Evolutionary conservation across 2,113 vertebrate genomes (phyloP).

Genomic region (Rousettus leschenaultii): DNA sequence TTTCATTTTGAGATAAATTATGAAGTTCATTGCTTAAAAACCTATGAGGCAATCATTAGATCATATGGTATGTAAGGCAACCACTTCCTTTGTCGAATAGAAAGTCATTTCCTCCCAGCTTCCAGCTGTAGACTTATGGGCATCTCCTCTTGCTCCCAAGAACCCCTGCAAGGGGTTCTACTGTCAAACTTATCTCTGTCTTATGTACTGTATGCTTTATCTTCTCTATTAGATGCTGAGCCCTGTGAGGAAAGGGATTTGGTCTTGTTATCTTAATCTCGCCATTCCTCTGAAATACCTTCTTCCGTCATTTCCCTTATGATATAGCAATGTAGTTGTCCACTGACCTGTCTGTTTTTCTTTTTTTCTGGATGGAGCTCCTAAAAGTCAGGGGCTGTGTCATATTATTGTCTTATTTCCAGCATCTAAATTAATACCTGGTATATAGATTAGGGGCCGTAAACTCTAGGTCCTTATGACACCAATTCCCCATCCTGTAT

Average conservation of each 20-base stretch:
- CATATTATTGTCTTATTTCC: background rate
- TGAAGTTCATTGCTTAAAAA: background rate
- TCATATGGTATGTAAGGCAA: background rate
- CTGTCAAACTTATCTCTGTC: background rate
- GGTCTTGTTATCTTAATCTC: background rate
- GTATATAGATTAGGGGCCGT: background rate
- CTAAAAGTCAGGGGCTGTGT: background rate
- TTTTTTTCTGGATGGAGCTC: background rate
- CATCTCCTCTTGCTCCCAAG: background rate
- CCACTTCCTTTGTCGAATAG: background rate
- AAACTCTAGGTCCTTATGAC: background rate
- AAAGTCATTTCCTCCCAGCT: background rate
- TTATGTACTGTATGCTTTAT: background rate
- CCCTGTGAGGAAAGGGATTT: background rate
- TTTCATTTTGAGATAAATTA: background rate
- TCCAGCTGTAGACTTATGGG: background rate
- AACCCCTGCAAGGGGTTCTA: background rate
- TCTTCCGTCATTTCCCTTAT: background rate
- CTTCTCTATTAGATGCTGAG: background rate
- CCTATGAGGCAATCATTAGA: background rate
- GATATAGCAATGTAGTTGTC: background rate
- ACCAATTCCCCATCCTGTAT: background rate
- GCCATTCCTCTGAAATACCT: background rate
- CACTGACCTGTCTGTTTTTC: background rate
- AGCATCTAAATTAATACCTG: background rate